Evolutionary conservation across 1,140 invertebrate genomes (phyloP), one percentile per base, ranked within the genome.

Genomic region (Lycorma delicatula): DNA sequence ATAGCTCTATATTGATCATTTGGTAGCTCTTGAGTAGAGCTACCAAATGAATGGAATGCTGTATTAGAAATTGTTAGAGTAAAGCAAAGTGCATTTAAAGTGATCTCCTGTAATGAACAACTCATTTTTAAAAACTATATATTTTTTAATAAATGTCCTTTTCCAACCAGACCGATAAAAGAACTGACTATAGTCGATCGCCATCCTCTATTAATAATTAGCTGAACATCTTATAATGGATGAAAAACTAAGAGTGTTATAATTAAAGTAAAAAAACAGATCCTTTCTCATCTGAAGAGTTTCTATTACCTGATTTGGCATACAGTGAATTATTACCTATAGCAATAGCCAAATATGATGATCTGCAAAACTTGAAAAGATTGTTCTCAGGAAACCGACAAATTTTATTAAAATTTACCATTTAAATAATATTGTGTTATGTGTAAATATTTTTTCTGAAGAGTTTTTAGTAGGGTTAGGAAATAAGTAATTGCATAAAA

Each of bases 21-120:
- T n/a, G n/a, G n/a, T n/a, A n/a, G n/a, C n/a, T 25, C 57, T 27
- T n/a, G 20, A 46, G 51, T 54, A n/a, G 57, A 59, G 38, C 5
- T n/a, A n/a, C n/a, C n/a, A n/a, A n/a, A 23, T 26, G 12, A 59
- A 44, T 59, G 51, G 50, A 54, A 25, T 18, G 27, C 7, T 27
- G 57, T 49, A 18, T 5, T 59, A 12, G 23, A 34, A 46, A 36
- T n/a, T 44, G 13, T 38, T 27, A 54, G 57, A 23, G n/a, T 29
- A 11, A 59, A 59, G 25, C 57, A 50, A 22, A 13, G 13, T 23
- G 51, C 51, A 3, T 50, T 59, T 44, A 25, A 41, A 3, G 57
- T 49, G 3, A 28, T 59, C 31, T 26, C 51, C 4, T 55, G 51
- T 54, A 50, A 59, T n/a, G n/a, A 23, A 13, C 12, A 44, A 6